phyloP scores from a whole-genome alignment of 2,888 invertebrate species.

The Cheilosia pagana region DNA sequence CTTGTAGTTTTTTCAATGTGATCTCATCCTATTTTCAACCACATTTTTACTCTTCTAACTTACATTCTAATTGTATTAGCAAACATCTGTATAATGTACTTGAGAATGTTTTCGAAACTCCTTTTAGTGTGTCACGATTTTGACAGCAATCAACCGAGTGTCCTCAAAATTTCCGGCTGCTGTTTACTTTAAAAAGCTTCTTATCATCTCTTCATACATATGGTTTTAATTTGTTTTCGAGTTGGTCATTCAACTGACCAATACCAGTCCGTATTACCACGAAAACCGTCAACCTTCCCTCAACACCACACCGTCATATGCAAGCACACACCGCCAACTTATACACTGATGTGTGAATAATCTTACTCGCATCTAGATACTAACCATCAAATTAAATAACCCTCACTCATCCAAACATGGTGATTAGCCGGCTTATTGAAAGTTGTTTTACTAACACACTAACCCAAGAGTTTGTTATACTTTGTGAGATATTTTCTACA shows the following conservation, averaged over 20 bases:
- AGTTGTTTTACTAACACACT: constrained; percentile 71
- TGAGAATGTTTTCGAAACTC: too few species aligned
- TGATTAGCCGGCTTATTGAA: constrained; percentile 53
- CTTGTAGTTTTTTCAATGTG: too few species aligned
- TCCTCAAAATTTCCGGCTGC: too few species aligned
- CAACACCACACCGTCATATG: neutral
- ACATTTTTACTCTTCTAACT: too few species aligned
- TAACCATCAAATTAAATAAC: constrained; percentile 44
- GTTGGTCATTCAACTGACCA: constrained; percentile 60
- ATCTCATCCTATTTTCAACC: too few species aligned
- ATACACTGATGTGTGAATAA: constrained; percentile 29
- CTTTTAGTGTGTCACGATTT: too few species aligned
- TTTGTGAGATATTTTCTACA: constrained; percentile 30
- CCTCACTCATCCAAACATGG: constrained; percentile 50
- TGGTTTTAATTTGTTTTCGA: neutral
- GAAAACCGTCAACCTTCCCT: neutral
- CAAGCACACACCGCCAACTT: constrained; percentile 7
- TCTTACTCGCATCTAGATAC: constrained; percentile 39
- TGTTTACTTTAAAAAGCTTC: too few species aligned
- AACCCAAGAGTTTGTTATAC: constrained; percentile 38
- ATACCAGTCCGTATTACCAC: constrained; percentile 7
- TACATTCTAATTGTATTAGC: too few species aligned
- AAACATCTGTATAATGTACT: too few species aligned
- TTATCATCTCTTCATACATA: neutral
- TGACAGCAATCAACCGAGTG: too few species aligned